Base-by-base conservation (phyloP, 2,113 vertebrate genomes). In the Thalassoma bifasciatum region DNA sequence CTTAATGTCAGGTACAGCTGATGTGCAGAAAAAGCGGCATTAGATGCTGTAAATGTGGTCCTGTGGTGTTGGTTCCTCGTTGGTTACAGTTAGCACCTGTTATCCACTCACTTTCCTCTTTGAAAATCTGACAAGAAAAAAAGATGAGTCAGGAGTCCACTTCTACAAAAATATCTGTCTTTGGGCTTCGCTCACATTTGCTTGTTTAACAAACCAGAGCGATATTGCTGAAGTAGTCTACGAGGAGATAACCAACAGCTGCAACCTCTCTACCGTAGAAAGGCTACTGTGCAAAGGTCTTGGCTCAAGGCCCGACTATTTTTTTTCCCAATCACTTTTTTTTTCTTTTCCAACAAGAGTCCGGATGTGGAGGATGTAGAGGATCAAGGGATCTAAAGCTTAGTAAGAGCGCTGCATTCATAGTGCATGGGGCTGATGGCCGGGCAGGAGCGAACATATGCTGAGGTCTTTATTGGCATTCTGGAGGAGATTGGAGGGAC, bases 351-450 rank as follows among this genome's bases (percentile, higher is more conserved):
- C 75, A 82, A 87, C 81, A 86, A 84, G 81, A 86, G 89, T 73
- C 82, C 85, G 82, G 87, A 91, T 90, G 85, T 82, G 62, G 65
- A 82, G 90, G 89, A 88, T 93, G 78, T 84, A 90, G 88, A 83
- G 86, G 88, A 91, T 92, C 89, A 92, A 86, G 84, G 81, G 90
- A 89, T 92, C 89, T 92, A 79, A 84, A 86, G 91, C 91, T 91
- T 91, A 90, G 82, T 65, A 81, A 77, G 81, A 88, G 69, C 38
- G 54, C 75, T 83, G 84, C 81, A 88, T 91, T 91, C 89, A 92
- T 86, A 81, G 63, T 52, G 84, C 80, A 84, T 88, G 84, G 66
- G 67, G 84, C 76, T 75, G 42, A 64, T 76, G 76, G 81, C 62
- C 8, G 4, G 66, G 65, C 81, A 60, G 70, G 61, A 88, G 80